These are phyloP conservation scores for Tuta absoluta DNA, from an alignment of 2,888 invertebrate species.

Conservation along the genomic window DNA sequence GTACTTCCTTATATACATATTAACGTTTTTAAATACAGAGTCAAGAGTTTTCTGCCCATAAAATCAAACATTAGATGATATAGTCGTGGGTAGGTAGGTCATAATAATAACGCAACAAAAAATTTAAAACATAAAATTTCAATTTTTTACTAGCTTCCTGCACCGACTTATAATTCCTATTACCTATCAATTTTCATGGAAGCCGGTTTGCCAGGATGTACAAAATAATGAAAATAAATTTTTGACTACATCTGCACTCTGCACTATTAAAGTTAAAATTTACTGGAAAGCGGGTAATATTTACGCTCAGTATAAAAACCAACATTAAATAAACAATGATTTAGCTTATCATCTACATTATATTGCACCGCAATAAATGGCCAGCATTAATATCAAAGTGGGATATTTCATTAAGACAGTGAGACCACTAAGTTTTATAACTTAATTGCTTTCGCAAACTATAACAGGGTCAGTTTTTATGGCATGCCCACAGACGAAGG, in stretches of 20 bases:
- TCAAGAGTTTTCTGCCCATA: too few species aligned
- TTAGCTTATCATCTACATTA: conserved; percentile 41
- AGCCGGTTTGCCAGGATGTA: neutral
- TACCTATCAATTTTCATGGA: neutral
- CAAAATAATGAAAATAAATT: conserved; percentile 13
- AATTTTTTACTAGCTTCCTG: neutral
- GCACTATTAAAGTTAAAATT: conserved; percentile 19
- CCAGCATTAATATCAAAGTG: conserved; percentile 64
- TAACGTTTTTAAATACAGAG: neutral
- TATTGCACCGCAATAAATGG: conserved; percentile 62
- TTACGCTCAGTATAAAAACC: conserved; percentile 19
- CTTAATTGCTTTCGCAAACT: conserved; percentile 78
- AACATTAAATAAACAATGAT: conserved; percentile 26
- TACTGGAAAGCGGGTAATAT: conserved; percentile 18
- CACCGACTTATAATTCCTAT: neutral
- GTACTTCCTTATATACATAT: neutral
- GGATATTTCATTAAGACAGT: conserved; percentile 75
- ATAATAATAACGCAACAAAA: too few species aligned
- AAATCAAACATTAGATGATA: too few species aligned
- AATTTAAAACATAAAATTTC: too few species aligned
- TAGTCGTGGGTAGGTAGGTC: too few species aligned
- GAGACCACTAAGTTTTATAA: conserved; percentile 72
- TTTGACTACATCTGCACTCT: conserved; percentile 13
- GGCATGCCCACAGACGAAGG: conserved; percentile 55
- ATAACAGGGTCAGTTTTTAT: conserved; percentile 75